phyloP scores from a whole-genome alignment of 2,888 invertebrate species.

The Lithophane socia region DNA sequence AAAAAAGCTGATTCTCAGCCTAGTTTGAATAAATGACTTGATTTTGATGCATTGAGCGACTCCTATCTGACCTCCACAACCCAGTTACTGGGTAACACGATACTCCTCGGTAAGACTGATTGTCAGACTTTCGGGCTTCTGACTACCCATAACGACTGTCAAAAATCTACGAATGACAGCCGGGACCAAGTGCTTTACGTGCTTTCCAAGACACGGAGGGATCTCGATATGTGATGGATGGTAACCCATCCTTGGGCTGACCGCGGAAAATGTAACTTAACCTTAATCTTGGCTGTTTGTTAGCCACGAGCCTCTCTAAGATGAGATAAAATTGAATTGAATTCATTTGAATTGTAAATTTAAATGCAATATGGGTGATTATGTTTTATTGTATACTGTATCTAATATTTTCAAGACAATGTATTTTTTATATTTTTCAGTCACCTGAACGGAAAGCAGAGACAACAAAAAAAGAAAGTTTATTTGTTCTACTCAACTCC shows the following conservation, averaged over 20 bases:
- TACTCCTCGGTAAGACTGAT: not conserved
- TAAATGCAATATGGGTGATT: no score
- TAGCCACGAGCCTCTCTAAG: not conserved
- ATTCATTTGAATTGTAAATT: not conserved
- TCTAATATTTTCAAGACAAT: no score
- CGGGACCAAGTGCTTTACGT: not conserved
- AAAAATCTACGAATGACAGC: not conserved
- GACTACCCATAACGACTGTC: not conserved
- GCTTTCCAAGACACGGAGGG: not conserved
- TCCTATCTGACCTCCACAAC: not conserved
- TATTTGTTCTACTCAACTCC: slow-evolving; percentile 95
- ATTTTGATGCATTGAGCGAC: no score
- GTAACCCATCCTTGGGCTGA: not conserved
- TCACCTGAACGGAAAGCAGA: slow-evolving; percentile 59
- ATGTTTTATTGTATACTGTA: no score
- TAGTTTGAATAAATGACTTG: no score
- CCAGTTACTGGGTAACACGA: not conserved
- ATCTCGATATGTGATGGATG: no score
- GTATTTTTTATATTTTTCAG: slow-evolving; percentile 15
- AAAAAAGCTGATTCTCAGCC: no score
- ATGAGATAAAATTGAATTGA: not conserved
- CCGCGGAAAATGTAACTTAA: not conserved
- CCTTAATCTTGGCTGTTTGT: not conserved
- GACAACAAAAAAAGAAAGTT: slow-evolving; percentile 82
- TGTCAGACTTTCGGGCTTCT: not conserved